phyloP scores from a whole-genome alignment of 2,113 vertebrate genomes.

The Platysteira castanea region DNA sequence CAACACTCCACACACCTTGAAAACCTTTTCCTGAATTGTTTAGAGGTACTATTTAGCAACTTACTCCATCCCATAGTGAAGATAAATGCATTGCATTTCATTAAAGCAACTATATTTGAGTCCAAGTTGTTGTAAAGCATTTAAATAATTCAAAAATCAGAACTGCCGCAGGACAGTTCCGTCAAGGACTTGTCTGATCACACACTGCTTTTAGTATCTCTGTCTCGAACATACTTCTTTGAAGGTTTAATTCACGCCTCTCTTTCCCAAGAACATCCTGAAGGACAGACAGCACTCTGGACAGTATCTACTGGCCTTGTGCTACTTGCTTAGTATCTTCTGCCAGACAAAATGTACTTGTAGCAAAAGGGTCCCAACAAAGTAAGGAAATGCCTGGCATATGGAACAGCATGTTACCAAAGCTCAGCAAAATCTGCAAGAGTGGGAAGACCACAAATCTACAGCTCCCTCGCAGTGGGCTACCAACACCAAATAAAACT shows the following conservation, averaged over 20 bases:
- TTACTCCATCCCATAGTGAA: not conserved
- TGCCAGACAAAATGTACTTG: not conserved
- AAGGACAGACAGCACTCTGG: not conserved
- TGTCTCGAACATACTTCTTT: not conserved
- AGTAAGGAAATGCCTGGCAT: not conserved
- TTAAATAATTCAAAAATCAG: not conserved
- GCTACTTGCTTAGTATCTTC: not conserved
- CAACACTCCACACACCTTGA: not conserved
- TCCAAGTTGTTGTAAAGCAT: not conserved
- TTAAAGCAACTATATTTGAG: not conserved
- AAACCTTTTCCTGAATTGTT: not conserved
- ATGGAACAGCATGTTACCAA: not conserved
- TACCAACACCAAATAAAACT: not conserved
- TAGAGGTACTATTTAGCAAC: not conserved
- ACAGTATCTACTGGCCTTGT: not conserved
- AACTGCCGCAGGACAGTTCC: not conserved
- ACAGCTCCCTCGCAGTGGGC: accelerated
- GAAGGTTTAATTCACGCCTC: not conserved
- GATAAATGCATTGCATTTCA: not conserved
- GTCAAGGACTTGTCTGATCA: not conserved
- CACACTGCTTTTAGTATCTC: not conserved
- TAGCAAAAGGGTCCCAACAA: not conserved
- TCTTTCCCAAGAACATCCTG: not conserved
- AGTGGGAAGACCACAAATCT: not conserved
- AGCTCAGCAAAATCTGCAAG: not conserved